These are phyloP conservation scores for Nibea coibor DNA, from an alignment of 2,113 vertebrate species.

Conservation along the genomic window DNA sequence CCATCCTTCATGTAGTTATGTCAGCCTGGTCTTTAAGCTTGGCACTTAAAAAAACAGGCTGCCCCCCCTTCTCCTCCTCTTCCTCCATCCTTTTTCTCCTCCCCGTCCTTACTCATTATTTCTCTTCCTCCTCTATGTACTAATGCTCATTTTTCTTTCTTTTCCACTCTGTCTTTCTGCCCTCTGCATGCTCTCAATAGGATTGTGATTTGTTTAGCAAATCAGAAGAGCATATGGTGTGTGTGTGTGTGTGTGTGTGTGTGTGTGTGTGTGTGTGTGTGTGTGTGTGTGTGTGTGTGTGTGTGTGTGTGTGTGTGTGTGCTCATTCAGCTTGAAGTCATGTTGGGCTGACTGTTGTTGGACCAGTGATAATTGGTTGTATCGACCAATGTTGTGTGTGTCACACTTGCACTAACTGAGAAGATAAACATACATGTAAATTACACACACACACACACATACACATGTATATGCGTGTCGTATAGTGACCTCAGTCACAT, in stretches of 20 bases:
- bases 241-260: not conserved
- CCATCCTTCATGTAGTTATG: conserved; percentile 18
- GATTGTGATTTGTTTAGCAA: conserved; percentile 5
- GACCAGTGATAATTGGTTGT: not conserved
- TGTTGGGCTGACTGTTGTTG: conserved; percentile 9
- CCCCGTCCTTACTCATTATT: not conserved
- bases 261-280: not conserved
- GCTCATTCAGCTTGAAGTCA: conserved; percentile 10
- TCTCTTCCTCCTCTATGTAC: not conserved
- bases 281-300: not conserved
- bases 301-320: not conserved
- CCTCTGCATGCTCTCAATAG: conserved; percentile 11
- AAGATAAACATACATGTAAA: not conserved
- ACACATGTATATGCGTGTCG: not conserved
- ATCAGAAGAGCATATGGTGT: not conserved
- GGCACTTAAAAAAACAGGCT: not conserved
- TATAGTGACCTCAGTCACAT: too few species aligned
- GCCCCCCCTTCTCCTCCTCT: not conserved
- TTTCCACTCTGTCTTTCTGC: not conserved
- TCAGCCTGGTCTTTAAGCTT: conserved; percentile 26
- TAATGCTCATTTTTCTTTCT: not conserved
- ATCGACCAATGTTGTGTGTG: conserved; percentile 12
- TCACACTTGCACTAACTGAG: not conserved
- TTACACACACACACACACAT: conserved; percentile 4
- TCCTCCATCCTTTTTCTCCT: not conserved